A percentile compares a stretch with the other conserved stretches of the same genome.
These are phyloP conservation scores for Cyclargus thomasi DNA, from an alignment of 1,140 invertebrate species.

Conservation along the genomic window DNA sequence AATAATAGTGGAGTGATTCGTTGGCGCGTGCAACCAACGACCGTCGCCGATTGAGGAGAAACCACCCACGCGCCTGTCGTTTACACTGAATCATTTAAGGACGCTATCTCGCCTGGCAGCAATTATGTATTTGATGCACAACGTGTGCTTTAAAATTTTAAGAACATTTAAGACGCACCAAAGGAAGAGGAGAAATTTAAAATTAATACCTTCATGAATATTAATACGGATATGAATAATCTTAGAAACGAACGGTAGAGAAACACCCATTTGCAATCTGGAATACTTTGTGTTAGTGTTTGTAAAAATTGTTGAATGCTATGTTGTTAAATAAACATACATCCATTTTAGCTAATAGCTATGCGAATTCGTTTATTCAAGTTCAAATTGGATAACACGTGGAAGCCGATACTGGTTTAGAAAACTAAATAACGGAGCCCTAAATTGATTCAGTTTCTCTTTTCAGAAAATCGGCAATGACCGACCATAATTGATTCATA, in stretches of 20 bases:
- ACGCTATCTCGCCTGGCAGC: slow-evolving; percentile 7
- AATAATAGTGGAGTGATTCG: slow-evolving; percentile 52
- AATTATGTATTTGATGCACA: slow-evolving; percentile 8
- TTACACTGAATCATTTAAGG: slow-evolving; percentile 29
- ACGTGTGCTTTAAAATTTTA: background rate
- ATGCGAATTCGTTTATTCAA: background rate
- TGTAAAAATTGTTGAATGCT: slow-evolving; percentile 27
- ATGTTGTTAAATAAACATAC: background rate
- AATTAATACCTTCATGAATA: slow-evolving; percentile 1
- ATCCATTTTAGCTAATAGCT: background rate
- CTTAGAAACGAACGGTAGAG: background rate
- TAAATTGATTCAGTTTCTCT: slow-evolving; percentile 33
- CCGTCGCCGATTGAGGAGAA: slow-evolving; percentile 58
- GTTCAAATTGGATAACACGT: background rate
- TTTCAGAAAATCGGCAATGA: background rate
- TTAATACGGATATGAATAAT: background rate
- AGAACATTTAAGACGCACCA: background rate
- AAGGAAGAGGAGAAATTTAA: background rate
- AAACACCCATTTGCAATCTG: background rate
- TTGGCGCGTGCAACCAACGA: slow-evolving; percentile 58
- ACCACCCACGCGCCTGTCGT: slow-evolving; percentile 54
- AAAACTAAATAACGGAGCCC: slow-evolving; percentile 37
- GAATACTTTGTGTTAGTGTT: background rate
- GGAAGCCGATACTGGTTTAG: background rate
- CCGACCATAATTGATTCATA: slow-evolving; percentile 20